phyloP scores from a whole-genome alignment of 1,140 invertebrate genomes.

The Euborellia annulipes region DNA sequence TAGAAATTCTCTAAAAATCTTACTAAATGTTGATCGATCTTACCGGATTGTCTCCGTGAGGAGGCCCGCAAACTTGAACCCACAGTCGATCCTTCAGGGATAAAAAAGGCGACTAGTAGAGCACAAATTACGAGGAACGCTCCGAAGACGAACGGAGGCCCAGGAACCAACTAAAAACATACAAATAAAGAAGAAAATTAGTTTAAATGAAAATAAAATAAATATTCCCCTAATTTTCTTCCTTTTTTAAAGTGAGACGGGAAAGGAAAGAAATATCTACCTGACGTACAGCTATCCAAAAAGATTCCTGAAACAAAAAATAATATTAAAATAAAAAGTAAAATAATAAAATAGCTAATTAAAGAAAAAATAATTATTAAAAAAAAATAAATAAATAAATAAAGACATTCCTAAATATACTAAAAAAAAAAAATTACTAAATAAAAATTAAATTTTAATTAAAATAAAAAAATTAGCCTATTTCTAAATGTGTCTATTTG shows the following conservation, averaged over 20 bases:
- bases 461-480: too few relatives aligned
- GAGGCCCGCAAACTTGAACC: constrained; percentile 15
- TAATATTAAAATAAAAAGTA: too few relatives aligned
- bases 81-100: constrained; percentile 37
- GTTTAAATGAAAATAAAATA: constrained; percentile 6
- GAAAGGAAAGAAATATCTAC: too few relatives aligned
- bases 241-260: too few relatives aligned
- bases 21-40: too few relatives aligned
- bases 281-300: constrained; percentile 5
- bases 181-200: constrained; percentile 9
- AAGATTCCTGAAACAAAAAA: constrained; percentile 13
- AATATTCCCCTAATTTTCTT: neutral
- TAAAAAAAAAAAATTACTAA: too few relatives aligned
- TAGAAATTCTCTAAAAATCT: too few relatives aligned
- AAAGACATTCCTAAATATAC: too few relatives aligned
- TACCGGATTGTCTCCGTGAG: constrained; percentile 18
- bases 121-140: constrained; percentile 92
- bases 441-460: too few relatives aligned
- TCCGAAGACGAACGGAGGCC: constrained; percentile 99
- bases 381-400: too few relatives aligned
- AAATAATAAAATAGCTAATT: neutral
- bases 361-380: too few relatives aligned
- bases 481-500: too few relatives aligned
- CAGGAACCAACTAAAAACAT: constrained; percentile 77
- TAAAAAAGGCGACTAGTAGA: constrained; percentile 78